These are phyloP conservation scores for Sycophila sp. DNA, from an alignment of 1,140 invertebrate genomes.

Conservation along the genomic window DNA sequence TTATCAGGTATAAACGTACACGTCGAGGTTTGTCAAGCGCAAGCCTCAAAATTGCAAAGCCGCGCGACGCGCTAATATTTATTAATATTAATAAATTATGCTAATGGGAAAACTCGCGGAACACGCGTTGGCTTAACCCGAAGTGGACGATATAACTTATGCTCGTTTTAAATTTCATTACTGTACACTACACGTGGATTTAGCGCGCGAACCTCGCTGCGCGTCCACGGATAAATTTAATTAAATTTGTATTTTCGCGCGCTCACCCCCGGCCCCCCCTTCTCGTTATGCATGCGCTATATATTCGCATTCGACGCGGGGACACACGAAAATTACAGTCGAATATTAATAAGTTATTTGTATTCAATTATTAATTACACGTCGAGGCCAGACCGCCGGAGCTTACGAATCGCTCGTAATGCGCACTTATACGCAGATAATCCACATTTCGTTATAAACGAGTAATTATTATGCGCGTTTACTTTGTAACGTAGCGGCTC, in stretches of 20 bases:
- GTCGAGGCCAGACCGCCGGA: not conserved
- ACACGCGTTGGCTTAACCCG: no score
- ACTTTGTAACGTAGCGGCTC: no score
- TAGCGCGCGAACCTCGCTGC: not conserved
- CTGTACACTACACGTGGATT: not conserved
- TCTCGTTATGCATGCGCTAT: not conserved
- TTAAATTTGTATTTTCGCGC: not conserved
- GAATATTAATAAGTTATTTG: slow-evolving; percentile 11
- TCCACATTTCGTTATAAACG: not conserved
- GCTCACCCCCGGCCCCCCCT: not conserved
- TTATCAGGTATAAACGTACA: no score
- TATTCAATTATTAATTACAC: slow-evolving; percentile 8
- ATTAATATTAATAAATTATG: no score
- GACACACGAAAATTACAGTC: not conserved
- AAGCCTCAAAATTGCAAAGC: no score
- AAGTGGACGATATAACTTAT: no score
- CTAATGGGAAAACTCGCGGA: no score
- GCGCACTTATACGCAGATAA: not conserved
- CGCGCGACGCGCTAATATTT: no score
- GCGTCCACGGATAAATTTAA: not conserved
- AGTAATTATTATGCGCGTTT: not conserved
- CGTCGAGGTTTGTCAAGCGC: no score
- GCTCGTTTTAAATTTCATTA: slow-evolving; percentile 6
- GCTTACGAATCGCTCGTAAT: not conserved
- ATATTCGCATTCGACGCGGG: no score